Base-by-base conservation (phyloP, 2,797 vertebrate genomes). In the Fistularia tabacaria region DNA sequence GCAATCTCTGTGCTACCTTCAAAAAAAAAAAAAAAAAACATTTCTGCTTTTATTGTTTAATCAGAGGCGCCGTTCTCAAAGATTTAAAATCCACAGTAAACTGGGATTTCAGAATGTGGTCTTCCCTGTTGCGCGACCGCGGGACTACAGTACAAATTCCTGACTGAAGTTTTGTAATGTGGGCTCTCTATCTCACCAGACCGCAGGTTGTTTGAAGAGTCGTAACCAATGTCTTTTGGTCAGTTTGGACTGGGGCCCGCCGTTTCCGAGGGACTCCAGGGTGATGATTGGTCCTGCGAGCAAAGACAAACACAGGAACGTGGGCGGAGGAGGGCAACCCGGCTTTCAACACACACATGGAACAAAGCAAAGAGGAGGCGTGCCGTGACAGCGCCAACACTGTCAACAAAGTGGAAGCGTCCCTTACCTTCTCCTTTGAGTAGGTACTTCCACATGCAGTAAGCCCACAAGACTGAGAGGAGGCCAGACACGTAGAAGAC, bases 401-500 rank as follows among this genome's bases (percentile, higher is more conserved):
- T n/a, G 46, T 14, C 5, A 14, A 43, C 14, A 46, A 14, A 54
- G 10, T 39, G 15, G 11, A 62, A 59, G 44, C 41, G 48, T 51
- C 7, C 8, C 69, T 82, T 83, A 92, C 96, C 94, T 89, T 93
- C 92, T 77, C 92, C 90, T 55, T 84, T 91, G 56, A 98, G 91
- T 59, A 98, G 89, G 70, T 91, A 96, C 67, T 92, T 97, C 93
- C 92, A 93, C 91, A 97, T 92, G 52, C 91, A 95, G 73, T 94
- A 95, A 15, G 91, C 93, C 96, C 97, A 99, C 39, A 95, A 80
- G 65, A 98, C 74, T 0, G 95, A 93, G 50, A 97, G 92, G 37
- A 95, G 79, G 0, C 96, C 97, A 0, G 96, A 92, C 71, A 94
- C 85, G 42, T 97, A 98, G 86, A 99, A 98, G 64, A 98, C 94